A percentile compares a stretch with the other conserved stretches of the same genome.
These are phyloP conservation scores for Cepaea hortensis DNA, from an alignment of 2,888 invertebrate species.

Conservation along the genomic window DNA sequence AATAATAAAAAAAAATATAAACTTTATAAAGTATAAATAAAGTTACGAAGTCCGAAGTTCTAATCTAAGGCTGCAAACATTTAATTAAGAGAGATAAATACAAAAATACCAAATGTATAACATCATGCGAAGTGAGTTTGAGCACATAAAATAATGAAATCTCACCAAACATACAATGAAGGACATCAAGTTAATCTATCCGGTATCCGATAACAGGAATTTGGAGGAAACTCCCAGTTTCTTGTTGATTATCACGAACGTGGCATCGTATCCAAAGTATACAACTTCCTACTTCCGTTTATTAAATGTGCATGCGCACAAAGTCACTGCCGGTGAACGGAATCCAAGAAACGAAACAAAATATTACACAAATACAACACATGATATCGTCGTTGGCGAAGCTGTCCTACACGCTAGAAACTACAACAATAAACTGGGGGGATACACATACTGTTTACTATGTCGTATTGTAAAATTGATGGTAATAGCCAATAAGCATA, in stretches of 20 bases:
- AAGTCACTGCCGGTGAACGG: slow-evolving; percentile 7
- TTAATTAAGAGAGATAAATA: too few relatives aligned
- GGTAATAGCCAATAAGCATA: slow-evolving; percentile 22
- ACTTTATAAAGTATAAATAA: too few relatives aligned
- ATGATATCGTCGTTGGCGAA: not conserved
- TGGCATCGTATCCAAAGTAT: slow-evolving; percentile 44
- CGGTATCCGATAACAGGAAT: not conserved
- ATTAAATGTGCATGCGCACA: not conserved
- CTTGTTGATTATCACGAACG: slow-evolving; percentile 4
- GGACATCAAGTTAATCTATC: too few relatives aligned
- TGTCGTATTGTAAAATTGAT: slow-evolving; percentile 51
- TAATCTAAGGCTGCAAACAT: too few relatives aligned
- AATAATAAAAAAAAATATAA: too few relatives aligned
- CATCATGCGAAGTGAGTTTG: too few relatives aligned
- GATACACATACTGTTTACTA: not conserved
- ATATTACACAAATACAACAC: slow-evolving; percentile 21
- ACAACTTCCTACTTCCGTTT: slow-evolving; percentile 43
- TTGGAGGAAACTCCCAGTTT: too few relatives aligned
- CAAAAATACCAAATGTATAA: too few relatives aligned
- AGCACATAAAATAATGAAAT: not conserved
- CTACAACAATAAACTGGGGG: not conserved
- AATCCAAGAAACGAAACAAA: slow-evolving; percentile 3
- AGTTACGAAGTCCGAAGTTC: too few relatives aligned
- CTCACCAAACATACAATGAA: not conserved
- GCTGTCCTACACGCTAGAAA: not conserved